Conservation (phyloP, 2,113 vertebrate species). For the Macaca nemestrina region DNA sequence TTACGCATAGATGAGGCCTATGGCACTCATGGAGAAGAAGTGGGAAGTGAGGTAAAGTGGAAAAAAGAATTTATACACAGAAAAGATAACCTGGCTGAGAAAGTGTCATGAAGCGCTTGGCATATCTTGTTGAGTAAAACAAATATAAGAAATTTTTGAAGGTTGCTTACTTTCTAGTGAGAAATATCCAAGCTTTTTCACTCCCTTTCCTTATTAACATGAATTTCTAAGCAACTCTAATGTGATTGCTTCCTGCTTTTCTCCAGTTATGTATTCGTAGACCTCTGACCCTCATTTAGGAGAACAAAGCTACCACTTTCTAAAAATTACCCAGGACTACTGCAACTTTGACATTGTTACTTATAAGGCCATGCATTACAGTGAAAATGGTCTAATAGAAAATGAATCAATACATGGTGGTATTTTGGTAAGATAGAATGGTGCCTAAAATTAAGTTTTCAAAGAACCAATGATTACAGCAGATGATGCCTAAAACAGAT, state of each 20-base stretch:
- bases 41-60: not conserved
- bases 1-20: not conserved
- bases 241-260: not conserved
- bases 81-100: not conserved
- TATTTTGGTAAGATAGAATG: not conserved
- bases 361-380: not conserved
- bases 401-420: not conserved
- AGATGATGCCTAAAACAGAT: not conserved
- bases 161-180: not conserved
- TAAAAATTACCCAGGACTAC: not conserved
- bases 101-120: not conserved
- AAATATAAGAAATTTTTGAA: not conserved
- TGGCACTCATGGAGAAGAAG: not conserved
- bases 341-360: not conserved
- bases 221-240: not conserved
- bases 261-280: not conserved
- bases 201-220: not conserved
- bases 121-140: not conserved
- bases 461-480: not conserved
- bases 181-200: not conserved
- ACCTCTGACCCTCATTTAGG: not conserved
- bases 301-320: not conserved
- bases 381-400: not conserved
- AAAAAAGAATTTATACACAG: constrained; percentile 4
- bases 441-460: constrained; percentile 4